Conservation (phyloP, 2,113 vertebrate species). For the Anoplopoma fimbria region DNA sequence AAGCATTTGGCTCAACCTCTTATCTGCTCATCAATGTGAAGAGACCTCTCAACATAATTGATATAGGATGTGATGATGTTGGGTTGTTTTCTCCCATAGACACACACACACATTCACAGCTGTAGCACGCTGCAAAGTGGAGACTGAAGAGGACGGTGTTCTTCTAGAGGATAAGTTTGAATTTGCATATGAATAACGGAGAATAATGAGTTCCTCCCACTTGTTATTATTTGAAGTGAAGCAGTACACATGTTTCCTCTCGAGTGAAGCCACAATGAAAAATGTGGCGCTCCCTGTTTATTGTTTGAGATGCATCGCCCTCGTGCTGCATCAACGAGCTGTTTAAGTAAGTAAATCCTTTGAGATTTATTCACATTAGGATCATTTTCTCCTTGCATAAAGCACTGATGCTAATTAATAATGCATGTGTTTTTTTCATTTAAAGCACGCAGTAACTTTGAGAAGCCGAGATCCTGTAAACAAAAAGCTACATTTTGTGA, state of each 20-base stretch:
- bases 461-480: conserved; percentile 8
- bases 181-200: conserved; percentile 64
- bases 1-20: conserved; percentile 65
- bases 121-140: conserved; percentile 32
- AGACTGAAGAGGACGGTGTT: conserved; percentile 44
- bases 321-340: neutral
- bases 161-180: conserved; percentile 8
- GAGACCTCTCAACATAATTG: conserved; percentile 72
- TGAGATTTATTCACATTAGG: neutral
- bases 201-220: conserved; percentile 52
- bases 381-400: neutral
- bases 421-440: conserved; percentile 14
- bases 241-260: conserved; percentile 37
- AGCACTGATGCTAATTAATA: neutral
- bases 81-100: neutral
- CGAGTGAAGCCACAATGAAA: conserved; percentile 3
- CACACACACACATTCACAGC: conserved; percentile 6
- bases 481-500: conserved; percentile 37
- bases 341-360: neutral
- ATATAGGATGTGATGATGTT: conserved; percentile 45
- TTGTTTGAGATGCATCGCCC: conserved; percentile 1
- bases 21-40: conserved; percentile 69
- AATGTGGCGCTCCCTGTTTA: neutral
- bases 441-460: neutral
- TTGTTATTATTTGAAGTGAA: conserved; percentile 47